These are phyloP conservation scores for Agrotis exclamationis DNA, from an alignment of 2,888 invertebrate species.

Conservation along the genomic window DNA sequence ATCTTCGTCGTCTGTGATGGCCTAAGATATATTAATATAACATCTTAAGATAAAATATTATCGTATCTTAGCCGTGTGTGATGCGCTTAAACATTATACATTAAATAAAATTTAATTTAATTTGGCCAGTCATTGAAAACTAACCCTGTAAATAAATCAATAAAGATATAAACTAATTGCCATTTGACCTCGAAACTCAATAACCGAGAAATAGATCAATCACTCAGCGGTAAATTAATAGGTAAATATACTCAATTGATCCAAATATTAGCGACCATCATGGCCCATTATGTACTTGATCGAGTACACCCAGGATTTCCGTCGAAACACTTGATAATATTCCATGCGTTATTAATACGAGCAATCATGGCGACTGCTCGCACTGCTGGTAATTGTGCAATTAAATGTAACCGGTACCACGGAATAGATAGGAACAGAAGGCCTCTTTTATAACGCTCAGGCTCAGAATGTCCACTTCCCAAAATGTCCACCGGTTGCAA, in stretches of 20 bases:
- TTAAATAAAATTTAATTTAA: too few species aligned
- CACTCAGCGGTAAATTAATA: neutral
- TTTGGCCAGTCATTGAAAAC: too few species aligned
- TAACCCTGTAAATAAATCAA: too few species aligned
- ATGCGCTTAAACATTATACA: too few species aligned
- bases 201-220: neutral
- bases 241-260: slow-evolving; percentile 7
- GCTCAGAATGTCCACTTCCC: too few species aligned
- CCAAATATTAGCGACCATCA: neutral
- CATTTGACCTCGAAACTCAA: neutral
- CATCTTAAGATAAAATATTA: too few species aligned
- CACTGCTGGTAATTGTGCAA: slow-evolving; percentile 36
- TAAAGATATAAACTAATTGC: neutral
- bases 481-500: too few species aligned
- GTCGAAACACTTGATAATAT: slow-evolving; percentile 27
- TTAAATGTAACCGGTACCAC: slow-evolving; percentile 23
- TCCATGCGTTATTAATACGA: slow-evolving; percentile 43
- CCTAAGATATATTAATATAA: too few species aligned
- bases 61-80: too few species aligned
- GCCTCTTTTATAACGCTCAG: neutral
- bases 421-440: neutral
- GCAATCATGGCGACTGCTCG: slow-evolving; percentile 24
- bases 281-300: slow-evolving; percentile 1
- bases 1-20: too few species aligned
- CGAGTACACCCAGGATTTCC: slow-evolving; percentile 10